Conservation (phyloP, 2,888 invertebrate species). For the Dolomedes plantarius region DNA sequence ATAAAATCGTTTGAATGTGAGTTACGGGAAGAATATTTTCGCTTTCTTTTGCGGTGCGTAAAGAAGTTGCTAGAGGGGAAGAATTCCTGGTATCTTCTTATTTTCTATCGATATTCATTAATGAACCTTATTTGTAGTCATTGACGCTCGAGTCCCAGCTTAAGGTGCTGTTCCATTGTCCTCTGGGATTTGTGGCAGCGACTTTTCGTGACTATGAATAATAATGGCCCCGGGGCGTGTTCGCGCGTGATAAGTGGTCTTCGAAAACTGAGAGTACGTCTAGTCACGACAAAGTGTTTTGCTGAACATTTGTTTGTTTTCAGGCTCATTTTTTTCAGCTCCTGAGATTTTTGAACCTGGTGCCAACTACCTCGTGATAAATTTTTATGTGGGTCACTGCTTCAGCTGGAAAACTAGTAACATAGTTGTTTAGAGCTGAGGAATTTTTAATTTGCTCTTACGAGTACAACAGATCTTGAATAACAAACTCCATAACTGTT, state of each 20-base stretch:
- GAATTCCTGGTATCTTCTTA: neutral
- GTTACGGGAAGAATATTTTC: neutral
- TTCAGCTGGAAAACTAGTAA: too few relatives aligned
- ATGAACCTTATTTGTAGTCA: neutral
- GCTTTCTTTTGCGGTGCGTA: neutral
- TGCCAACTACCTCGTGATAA: too few relatives aligned
- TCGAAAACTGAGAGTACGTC: neutral
- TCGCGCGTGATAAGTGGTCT: neutral
- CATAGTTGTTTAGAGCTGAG: too few relatives aligned
- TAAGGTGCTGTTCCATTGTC: neutral
- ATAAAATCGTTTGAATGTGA: neutral
- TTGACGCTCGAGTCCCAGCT: neutral
- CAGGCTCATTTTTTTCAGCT: neutral
- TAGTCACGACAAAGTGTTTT: conserved; percentile 8
- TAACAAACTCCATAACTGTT: too few relatives aligned
- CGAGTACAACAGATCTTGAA: too few relatives aligned
- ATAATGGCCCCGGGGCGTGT: neutral
- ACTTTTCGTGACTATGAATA: conserved; percentile 5
- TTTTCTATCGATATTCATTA: neutral
- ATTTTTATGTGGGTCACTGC: too few relatives aligned
- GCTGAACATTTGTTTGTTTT: neutral
- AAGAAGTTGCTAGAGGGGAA: neutral
- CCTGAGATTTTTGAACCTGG: too few relatives aligned
- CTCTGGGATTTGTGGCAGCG: neutral
- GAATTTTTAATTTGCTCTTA: too few relatives aligned